These are phyloP conservation scores for Ennomos fuscantarius DNA, from an alignment of 2,888 invertebrate species.

Conservation along the genomic window DNA sequence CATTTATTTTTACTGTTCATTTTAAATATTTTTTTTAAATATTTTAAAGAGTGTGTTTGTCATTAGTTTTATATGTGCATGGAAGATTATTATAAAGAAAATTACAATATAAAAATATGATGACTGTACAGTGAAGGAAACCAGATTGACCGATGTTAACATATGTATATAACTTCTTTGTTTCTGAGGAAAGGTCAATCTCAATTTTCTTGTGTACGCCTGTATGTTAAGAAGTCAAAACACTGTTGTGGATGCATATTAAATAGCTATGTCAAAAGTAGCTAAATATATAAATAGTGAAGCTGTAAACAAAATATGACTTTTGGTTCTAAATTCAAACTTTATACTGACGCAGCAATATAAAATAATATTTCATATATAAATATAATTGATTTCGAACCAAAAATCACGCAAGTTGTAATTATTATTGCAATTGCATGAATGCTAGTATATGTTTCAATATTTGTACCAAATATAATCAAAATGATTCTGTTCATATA, in stretches of 20 bases:
- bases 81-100: slow-evolving; percentile 72
- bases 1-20: slow-evolving; percentile 50
- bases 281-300: slow-evolving; percentile 45
- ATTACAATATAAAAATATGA: slow-evolving; percentile 53
- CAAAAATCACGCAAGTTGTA: slow-evolving; percentile 13
- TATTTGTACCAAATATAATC: slow-evolving; percentile 11
- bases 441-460: slow-evolving; percentile 20
- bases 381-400: slow-evolving; percentile 35
- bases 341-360: neutral
- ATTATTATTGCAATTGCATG: slow-evolving; percentile 19
- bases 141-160: slow-evolving; percentile 47
- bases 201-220: slow-evolving; percentile 51
- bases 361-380: neutral
- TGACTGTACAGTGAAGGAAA: slow-evolving; percentile 60
- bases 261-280: slow-evolving; percentile 49
- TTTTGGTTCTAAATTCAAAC: slow-evolving; percentile 27
- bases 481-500: neutral
- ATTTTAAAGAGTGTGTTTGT: slow-evolving; percentile 79
- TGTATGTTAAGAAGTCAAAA: slow-evolving; percentile 59
- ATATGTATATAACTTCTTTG: slow-evolving; percentile 1
- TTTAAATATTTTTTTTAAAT: slow-evolving; percentile 44
- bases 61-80: slow-evolving; percentile 84
- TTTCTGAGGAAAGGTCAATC: slow-evolving; percentile 32
- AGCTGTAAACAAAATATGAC: slow-evolving; percentile 36
- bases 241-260: slow-evolving; percentile 62